phyloP scores from a whole-genome alignment of 1,140 invertebrate species.

The Apis mellifera region Amel_HAv3.1 CM009936.2:12532501-12533000 shows the following conservation, averaged over 20 bases:
- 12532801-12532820: too few relatives aligned
- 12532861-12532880: too few relatives aligned
- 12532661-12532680: neutral
- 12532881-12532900: too few relatives aligned
- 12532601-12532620: neutral
- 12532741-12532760: neutral
- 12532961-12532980: too few relatives aligned
- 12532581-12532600: neutral
- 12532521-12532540: neutral
- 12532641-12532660: neutral
- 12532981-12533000: too few relatives aligned
- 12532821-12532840: too few relatives aligned
- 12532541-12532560: neutral
- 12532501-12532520: too few relatives aligned
- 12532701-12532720: neutral
- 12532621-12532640: neutral
- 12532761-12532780: neutral
- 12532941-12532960: too few relatives aligned
- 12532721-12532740: neutral
- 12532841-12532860: too few relatives aligned
- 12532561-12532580: neutral
- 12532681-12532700: neutral
- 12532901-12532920: too few relatives aligned
- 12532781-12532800: too few relatives aligned
- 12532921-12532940: too few relatives aligned